Evolutionary conservation across 2,113 vertebrate species (phyloP), one percentile per base, ranked within the genome.

Genomic region (Grallaria varia): DNA sequence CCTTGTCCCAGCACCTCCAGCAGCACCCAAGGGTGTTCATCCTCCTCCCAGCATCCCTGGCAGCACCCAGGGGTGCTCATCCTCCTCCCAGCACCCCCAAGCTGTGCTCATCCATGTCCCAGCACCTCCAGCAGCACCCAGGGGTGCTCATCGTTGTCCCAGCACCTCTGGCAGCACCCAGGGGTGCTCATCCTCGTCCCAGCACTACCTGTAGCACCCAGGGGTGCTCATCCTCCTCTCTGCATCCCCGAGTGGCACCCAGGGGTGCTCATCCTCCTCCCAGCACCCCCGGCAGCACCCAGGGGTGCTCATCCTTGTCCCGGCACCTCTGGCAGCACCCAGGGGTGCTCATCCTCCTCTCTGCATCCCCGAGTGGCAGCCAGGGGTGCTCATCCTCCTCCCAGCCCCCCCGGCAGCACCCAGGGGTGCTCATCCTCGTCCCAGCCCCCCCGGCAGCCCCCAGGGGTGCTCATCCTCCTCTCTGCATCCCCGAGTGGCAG

Each of bases 281-380:
- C 21, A 0, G 62, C 9, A 39, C 23, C 16, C 16, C 27, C 6
- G 0, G n/a, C n/a, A n/a, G n/a, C n/a, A n/a, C n/a, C 25, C 30
- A 68, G 64, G 37, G 68, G 50, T 25, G 63, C 49, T 40, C 35
- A 66, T 12, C 27, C 3, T 10, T 28, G 27, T n/a, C n/a, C n/a
- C 40, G 5, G 40, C 35, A 50, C 17, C 6, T 28, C 60, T 25
- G n/a, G n/a, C n/a, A n/a, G n/a, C n/a, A n/a, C n/a, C n/a, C n/a
- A n/a, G n/a, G n/a, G n/a, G n/a, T n/a, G n/a, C n/a, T n/a, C n/a
- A n/a, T n/a, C n/a, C n/a, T n/a, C n/a, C 3, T 10, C 30, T 21
- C 42, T 5, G 42, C 33, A 45, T 13, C 6, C 35, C 8, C 63
- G n/a, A 44, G 30, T 9, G 22, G 45, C 45, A 47, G 20, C 45